phyloP scores from a whole-genome alignment of 2,888 invertebrate genomes.

The Chrysolina haemoptera region DNA sequence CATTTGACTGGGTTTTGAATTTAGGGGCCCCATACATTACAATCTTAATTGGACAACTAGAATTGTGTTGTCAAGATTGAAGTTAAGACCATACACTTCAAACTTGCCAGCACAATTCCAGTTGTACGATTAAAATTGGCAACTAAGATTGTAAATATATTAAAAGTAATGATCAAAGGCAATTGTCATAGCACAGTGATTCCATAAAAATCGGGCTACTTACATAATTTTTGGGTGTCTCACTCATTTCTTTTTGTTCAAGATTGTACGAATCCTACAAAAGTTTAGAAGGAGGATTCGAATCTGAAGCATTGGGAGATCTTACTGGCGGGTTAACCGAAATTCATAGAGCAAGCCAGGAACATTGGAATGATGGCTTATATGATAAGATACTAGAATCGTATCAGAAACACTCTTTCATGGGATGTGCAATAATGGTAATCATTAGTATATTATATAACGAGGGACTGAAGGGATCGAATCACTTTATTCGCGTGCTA shows the following conservation, averaged over 20 bases:
- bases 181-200: too few species aligned
- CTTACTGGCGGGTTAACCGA: constrained; percentile 96
- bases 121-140: too few species aligned
- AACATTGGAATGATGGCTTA: constrained; percentile 72
- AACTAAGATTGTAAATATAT: too few species aligned
- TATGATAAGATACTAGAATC: constrained; percentile 90
- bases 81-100: too few species aligned
- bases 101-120: too few species aligned
- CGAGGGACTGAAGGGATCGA: not conserved
- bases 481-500: not conserved
- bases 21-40: too few species aligned
- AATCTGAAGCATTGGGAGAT: constrained; percentile 98
- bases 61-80: too few species aligned
- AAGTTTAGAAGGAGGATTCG: constrained; percentile 87
- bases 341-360: constrained; percentile 69
- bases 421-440: constrained; percentile 95
- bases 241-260: not conserved
- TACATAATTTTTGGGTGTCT: not conserved
- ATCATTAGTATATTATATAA: not conserved
- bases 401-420: constrained; percentile 88
- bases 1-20: not conserved
- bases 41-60: too few species aligned
- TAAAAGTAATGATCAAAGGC: too few species aligned
- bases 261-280: constrained; percentile 55
- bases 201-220: too few species aligned